Conservation (phyloP, 2,888 invertebrate genomes). For the Metacarcinus magister region DNA sequence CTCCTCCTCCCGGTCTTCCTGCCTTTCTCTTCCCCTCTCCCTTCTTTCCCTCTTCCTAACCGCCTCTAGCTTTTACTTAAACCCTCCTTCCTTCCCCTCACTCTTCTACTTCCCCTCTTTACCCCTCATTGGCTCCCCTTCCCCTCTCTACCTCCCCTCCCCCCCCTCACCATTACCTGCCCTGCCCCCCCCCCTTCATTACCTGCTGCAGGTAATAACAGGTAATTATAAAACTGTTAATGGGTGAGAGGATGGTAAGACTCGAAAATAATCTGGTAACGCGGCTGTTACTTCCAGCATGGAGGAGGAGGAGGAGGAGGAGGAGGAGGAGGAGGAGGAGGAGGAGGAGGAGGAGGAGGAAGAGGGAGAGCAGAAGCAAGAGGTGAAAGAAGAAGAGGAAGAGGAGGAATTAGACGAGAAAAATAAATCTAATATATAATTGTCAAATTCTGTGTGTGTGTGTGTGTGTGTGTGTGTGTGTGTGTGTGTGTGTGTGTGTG, state of each 20-base stretch:
- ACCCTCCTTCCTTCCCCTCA: no score
- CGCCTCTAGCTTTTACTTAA: no score
- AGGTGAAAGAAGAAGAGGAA: not conserved
- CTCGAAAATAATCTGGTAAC: not conserved
- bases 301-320: no score
- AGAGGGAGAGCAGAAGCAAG: not conserved
- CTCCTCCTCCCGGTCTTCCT: not conserved
- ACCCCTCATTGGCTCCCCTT: no score
- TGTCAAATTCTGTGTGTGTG: no score
- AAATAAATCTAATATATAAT: not conserved
- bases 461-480: not conserved
- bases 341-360: not conserved
- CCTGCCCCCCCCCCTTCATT: no score
- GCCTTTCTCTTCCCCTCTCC: no score
- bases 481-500: not conserved
- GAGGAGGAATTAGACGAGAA: not conserved
- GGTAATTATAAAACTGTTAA: conserved; percentile 26
- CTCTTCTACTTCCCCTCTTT: no score
- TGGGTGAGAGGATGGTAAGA: not conserved
- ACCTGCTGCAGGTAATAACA: not conserved
- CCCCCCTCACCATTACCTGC: no score
- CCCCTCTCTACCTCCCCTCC: no score
- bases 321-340: not conserved
- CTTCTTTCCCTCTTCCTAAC: no score
- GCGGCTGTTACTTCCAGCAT: not conserved